These are phyloP conservation scores for Dicrurus megarhynchus DNA, from an alignment of 2,113 vertebrate genomes.

Conservation along the genomic window DNA sequence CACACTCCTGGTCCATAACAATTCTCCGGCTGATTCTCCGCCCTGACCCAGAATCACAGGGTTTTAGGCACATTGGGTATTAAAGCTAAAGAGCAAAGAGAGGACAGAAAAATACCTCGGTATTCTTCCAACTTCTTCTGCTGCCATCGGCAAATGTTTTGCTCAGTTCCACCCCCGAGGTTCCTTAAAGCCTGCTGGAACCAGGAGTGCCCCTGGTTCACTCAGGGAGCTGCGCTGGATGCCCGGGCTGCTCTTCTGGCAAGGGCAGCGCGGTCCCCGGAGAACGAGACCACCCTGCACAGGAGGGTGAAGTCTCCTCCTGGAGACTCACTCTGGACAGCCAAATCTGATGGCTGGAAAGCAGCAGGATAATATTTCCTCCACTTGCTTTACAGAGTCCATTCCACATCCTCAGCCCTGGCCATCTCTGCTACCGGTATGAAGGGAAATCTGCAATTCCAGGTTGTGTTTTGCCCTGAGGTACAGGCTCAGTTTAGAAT, in stretches of 20 bases:
- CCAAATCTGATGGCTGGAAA: background rate
- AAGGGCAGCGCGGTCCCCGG: fast-evolving
- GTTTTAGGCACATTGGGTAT: background rate
- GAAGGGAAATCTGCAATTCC: background rate
- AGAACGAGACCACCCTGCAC: fast-evolving
- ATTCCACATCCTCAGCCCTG: background rate
- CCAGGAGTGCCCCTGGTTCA: background rate
- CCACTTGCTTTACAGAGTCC: background rate
- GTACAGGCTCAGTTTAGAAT: background rate
- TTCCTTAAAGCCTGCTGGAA: background rate
- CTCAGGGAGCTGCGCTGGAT: background rate
- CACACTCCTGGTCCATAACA: background rate
- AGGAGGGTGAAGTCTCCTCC: background rate
- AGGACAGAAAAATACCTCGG: fast-evolving
- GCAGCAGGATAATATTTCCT: background rate
- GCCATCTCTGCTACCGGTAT: background rate
- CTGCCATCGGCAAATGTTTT: background rate
- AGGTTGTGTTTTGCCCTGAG: background rate
- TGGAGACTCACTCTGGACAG: background rate
- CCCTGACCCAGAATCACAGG: background rate
- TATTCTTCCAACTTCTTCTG: background rate
- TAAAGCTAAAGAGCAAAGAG: background rate
- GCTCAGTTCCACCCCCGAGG: background rate
- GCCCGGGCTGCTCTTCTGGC: fast-evolving
- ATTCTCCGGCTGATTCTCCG: background rate